Evolutionary conservation across 2,113 vertebrate genomes (phyloP), one percentile per base, ranked within the genome.

Genomic region (Podarcis cretensis): DNA sequence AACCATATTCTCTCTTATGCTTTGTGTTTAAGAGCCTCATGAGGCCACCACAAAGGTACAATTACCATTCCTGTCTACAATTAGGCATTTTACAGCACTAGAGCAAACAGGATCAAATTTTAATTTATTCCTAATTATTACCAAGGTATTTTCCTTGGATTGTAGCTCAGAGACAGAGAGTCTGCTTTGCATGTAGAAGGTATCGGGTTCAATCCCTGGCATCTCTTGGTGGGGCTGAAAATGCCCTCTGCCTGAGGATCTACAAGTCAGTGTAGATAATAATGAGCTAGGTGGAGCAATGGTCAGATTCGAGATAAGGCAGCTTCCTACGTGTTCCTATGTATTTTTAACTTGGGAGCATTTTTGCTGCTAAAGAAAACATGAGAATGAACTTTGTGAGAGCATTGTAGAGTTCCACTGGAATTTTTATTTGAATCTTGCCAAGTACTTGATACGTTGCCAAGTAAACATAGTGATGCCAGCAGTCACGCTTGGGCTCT

Each of bases 41-140:
- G 81, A 40, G 77, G 76, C 86, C 89, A 77, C 1, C 30, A 25
- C 84, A 69, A 10, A 77, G 6, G 25, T 89, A 40, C 1, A 37
- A 76, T 92, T 87, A 80, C 79, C 57, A 40, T 89, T 90, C 87
- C 30, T 20, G 82, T 48, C 63, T 89, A 54, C 57, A 85, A 20
- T 40, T 74, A 9, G 21, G 85, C n/a, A 77, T 88, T 74, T 30
- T 35, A 75, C n/a, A 30, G 59, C 32, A 20, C 13, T 4, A 0
- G 12, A 91, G 40, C 32, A 86, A 8, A 87, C 1, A 89, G 10
- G 86, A 80, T 21, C 75, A 74, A 76, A 43, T 35, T 93, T 88
- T 73, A 81, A 63, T 43, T 32, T 30, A 76, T 35, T 93, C 85
- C 69, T 77, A 32, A 37, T 32, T 27, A 30, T 63, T 73, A 16